phyloP scores from a whole-genome alignment of 2,888 invertebrate genomes.

The Linyphia triangularis region DNA sequence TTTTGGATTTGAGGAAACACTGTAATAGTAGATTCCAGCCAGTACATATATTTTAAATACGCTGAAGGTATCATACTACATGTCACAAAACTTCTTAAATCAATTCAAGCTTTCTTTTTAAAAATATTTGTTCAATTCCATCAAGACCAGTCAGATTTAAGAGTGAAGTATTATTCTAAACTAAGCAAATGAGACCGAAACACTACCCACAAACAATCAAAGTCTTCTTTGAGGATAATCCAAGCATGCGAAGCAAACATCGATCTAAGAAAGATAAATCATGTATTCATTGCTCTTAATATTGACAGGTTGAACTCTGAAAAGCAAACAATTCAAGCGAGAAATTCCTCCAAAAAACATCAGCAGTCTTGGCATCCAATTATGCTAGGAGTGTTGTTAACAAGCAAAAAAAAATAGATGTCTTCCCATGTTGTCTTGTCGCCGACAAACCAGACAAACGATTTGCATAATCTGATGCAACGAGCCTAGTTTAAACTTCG shows the following conservation, averaged over 20 bases:
- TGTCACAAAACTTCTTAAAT: too few species aligned
- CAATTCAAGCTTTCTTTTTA: too few species aligned
- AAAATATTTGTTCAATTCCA: too few species aligned
- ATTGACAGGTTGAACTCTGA: conserved; percentile 24
- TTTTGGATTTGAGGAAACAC: too few species aligned
- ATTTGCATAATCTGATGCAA: conserved; percentile 38
- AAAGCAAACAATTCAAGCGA: conserved; percentile 19
- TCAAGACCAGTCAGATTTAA: too few species aligned
- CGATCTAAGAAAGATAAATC: neutral
- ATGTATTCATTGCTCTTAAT: neutral
- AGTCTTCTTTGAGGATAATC: neutral
- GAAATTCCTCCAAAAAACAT: conserved; percentile 9
- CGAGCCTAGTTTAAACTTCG: neutral
- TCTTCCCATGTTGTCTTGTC: conserved; percentile 10
- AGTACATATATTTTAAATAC: too few species aligned
- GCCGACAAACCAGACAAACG: conserved; percentile 1
- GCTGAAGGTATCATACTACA: neutral
- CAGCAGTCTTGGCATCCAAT: neutral
- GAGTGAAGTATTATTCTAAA: too few species aligned
- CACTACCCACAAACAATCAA: neutral
- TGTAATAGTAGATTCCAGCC: too few species aligned
- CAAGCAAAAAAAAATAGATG: conserved; percentile 30
- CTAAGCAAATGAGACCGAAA: too few species aligned
- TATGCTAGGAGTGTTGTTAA: conserved; percentile 13
- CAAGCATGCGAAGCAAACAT: neutral